Evolutionary conservation across 2,888 invertebrate species (phyloP).

Genomic region (Anodontia alba): DNA sequence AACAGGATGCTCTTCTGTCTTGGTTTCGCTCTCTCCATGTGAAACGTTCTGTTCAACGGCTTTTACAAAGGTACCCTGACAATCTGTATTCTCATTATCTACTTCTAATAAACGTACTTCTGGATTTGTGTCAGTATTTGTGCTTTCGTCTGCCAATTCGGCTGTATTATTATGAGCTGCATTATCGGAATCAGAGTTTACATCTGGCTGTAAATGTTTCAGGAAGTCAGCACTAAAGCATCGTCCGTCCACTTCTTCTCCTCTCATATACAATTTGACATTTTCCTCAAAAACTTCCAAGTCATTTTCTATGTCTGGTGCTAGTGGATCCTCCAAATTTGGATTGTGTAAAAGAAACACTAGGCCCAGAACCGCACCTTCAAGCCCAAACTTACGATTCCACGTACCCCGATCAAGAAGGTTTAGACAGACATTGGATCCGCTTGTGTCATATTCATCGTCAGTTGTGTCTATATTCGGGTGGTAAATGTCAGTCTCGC

Average conservation of each 20-base stretch:
- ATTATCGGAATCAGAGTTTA: no score
- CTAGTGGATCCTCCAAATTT: not conserved
- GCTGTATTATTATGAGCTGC: no score
- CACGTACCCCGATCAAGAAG: conserved; percentile 31
- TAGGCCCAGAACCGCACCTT: not conserved
- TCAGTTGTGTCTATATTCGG: conserved; percentile 48
- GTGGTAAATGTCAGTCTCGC: conserved; percentile 48
- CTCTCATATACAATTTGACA: conserved; percentile 1
- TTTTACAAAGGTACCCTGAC: no score
- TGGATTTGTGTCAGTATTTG: no score
- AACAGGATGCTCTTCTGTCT: no score
- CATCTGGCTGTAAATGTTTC: not conserved
- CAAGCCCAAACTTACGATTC: conserved; percentile 11
- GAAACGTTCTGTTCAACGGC: no score
- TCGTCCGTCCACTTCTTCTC: not conserved
- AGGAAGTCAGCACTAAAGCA: not conserved
- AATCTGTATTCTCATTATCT: no score
- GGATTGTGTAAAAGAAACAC: not conserved
- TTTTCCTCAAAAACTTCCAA: not conserved
- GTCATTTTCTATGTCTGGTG: not conserved
- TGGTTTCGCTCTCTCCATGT: no score
- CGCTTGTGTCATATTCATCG: not conserved
- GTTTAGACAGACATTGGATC: conserved; percentile 49
- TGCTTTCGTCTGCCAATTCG: no score
- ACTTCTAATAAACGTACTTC: no score